Percentiles rank a stretch among this genome's conserved stretches.
phyloP scores from a whole-genome alignment of 1,140 invertebrate species.

The Pogonognathellus flavescens region DNA sequence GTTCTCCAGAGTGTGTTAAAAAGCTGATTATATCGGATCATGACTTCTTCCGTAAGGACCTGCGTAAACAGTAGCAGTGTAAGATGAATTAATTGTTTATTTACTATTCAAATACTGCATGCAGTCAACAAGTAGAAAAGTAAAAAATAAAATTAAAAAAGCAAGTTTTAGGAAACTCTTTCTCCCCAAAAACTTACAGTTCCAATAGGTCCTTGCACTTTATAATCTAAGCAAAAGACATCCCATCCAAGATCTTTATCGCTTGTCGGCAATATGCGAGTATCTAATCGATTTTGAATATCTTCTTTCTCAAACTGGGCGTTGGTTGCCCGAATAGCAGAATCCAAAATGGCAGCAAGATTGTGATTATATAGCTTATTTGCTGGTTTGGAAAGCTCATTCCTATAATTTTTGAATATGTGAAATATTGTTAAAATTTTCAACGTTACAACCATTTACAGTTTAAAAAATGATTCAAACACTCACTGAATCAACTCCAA shows the following conservation, averaged over 20 bases:
- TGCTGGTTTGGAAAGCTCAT: slow-evolving; percentile 91
- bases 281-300: slow-evolving; percentile 88
- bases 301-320: slow-evolving; percentile 94
- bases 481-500: slow-evolving; percentile 90
- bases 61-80: too few relatives aligned
- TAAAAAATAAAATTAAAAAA: too few relatives aligned
- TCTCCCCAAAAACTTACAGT: slow-evolving; percentile 75
- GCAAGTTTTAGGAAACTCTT: too few relatives aligned
- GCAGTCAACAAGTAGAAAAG: too few relatives aligned
- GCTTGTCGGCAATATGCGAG: slow-evolving; percentile 82
- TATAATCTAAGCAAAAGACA: slow-evolving; percentile 93
- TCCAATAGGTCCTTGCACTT: slow-evolving; percentile 91
- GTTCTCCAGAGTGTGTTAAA: slow-evolving; percentile 95
- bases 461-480: slow-evolving; percentile 53
- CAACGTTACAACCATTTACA: slow-evolving; percentile 19
- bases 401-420: slow-evolving; percentile 72
- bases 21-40: slow-evolving; percentile 84
- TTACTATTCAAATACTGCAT: too few relatives aligned
- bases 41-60: slow-evolving; percentile 88
- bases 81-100: too few relatives aligned
- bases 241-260: slow-evolving; percentile 95
- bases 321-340: slow-evolving; percentile 93
- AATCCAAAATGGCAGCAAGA: slow-evolving; percentile 88
- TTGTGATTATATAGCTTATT: slow-evolving; percentile 88
- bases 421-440: too few relatives aligned